phyloP scores from a whole-genome alignment of 2,113 vertebrate genomes.

The Gallinago jamesoni region DNA sequence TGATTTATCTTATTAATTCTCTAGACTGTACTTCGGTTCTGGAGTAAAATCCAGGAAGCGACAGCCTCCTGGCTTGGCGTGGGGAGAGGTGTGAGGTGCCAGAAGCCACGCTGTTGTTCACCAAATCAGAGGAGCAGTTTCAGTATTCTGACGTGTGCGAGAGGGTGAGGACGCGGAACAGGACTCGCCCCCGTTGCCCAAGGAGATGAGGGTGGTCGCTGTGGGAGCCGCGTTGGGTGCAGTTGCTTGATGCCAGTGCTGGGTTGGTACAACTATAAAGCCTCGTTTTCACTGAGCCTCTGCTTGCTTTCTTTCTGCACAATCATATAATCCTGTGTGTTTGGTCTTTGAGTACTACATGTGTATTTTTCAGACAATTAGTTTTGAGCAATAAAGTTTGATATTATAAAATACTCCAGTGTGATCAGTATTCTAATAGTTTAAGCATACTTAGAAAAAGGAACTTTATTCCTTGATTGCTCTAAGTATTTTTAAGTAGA shows the following conservation, averaged over 20 bases:
- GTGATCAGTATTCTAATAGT: not conserved
- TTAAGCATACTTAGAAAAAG: not conserved
- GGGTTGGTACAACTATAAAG: slow-evolving; percentile 65
- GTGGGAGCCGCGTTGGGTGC: slow-evolving; percentile 52
- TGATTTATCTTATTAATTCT: not conserved
- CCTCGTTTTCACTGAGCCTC: slow-evolving; percentile 66
- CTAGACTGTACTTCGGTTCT: slow-evolving; percentile 26
- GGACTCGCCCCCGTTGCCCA: not conserved
- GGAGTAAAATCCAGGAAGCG: slow-evolving; percentile 7
- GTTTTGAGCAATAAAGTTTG: slow-evolving; percentile 79
- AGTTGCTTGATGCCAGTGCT: slow-evolving; percentile 68
- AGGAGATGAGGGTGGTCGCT: slow-evolving; percentile 43
- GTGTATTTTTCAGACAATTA: slow-evolving; percentile 72
- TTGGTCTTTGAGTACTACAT: slow-evolving; percentile 66
- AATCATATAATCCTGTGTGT: slow-evolving; percentile 68
- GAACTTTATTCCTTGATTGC: not conserved
- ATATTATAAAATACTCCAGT: slow-evolving; percentile 64
- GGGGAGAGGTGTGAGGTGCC: not conserved
- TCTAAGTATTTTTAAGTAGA: not conserved
- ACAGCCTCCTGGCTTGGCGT: not conserved
- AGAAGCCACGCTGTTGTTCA: slow-evolving; percentile 51
- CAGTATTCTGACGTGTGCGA: slow-evolving; percentile 38
- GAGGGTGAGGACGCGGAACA: not conserved
- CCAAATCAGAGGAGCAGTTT: not conserved
- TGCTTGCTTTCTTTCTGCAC: slow-evolving; percentile 70